Evolutionary conservation across 2,888 invertebrate genomes (phyloP), one percentile per base, ranked within the genome.

Genomic region (Drosophila conformis): DNA sequence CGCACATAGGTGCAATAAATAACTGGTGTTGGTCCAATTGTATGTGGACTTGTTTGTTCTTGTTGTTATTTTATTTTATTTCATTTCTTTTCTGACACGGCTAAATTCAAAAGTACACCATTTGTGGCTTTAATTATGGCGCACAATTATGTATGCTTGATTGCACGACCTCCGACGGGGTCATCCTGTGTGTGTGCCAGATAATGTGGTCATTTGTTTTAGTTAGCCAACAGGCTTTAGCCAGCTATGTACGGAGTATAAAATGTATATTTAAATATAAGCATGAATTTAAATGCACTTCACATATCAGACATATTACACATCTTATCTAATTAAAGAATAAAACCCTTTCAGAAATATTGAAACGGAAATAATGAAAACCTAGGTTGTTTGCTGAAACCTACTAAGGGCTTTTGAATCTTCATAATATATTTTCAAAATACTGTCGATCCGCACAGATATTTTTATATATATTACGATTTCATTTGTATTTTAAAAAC

Each of bases 101-200:
- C 38, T 35, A 73, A 80, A 79, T 79, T 82, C 69, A 69, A 88
- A 82, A 73, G 71, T 74, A 68, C 69, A 74, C 65, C 72, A 86
- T 80, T 88, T 88, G 84, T 63, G 88, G 88, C 78, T 88, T 84
- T 88, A 84, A 88, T 84, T 88, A 88, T 82, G 85, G 73, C 73
- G 36, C 53, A 52, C 58, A 54, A 80, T 59, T 69, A 69, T 69
- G 63, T 52, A 61, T 36, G 21, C 35, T 53, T 70, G 79, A 73
- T 69, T 52, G 53, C 63, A 60, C 57, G 66, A 38, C 48, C 13
- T 10, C 64, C 48, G 69, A 65, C 57, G 54, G 48, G 31, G 36
- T 21, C 27, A 25, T 35, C 36, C 27, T 29, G 49, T 49, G 52
- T 57, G 49, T 61, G 69, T 35, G 33, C 68, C 68, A 61, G 42